Conservation (phyloP, 2,888 invertebrate genomes). For the Pristionchus arcanus region DNA sequence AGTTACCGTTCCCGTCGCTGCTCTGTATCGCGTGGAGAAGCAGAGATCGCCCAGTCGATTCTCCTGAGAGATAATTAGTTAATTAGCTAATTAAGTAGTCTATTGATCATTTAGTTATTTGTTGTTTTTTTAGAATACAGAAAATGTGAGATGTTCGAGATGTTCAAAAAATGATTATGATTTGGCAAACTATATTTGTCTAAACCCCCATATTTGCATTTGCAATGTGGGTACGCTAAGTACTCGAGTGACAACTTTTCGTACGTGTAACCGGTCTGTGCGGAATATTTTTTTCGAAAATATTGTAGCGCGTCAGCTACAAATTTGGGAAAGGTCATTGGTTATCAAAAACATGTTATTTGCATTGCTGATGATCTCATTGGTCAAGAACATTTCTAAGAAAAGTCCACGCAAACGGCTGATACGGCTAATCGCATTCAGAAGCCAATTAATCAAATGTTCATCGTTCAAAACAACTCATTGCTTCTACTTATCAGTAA, state of each 20-base stretch:
- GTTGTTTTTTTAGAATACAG: no score
- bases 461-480: no score
- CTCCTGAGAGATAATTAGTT: slow-evolving; percentile 56
- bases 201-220: no score
- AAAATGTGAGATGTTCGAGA: no score
- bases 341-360: background rate
- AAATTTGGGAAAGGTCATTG: background rate
- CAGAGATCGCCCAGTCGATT: slow-evolving; percentile 77
- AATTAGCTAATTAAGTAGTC: background rate
- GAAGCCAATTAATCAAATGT: no score
- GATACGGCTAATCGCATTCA: no score
- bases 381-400: background rate
- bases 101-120: background rate
- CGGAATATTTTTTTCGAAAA: background rate
- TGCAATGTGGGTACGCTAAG: background rate
- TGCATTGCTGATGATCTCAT: background rate
- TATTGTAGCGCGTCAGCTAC: background rate
- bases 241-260: background rate
- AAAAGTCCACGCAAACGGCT: no score
- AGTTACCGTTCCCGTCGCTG: slow-evolving; percentile 76
- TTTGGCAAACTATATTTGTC: no score
- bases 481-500: no score
- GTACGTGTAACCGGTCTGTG: background rate
- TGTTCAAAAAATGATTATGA: no score
- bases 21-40: slow-evolving; percentile 78